A percentile compares a stretch with the other conserved stretches of the same genome.
These are phyloP conservation scores for Myzus persicae DNA, from an alignment of 1,140 invertebrate genomes.

Conservation along the genomic window DNA sequence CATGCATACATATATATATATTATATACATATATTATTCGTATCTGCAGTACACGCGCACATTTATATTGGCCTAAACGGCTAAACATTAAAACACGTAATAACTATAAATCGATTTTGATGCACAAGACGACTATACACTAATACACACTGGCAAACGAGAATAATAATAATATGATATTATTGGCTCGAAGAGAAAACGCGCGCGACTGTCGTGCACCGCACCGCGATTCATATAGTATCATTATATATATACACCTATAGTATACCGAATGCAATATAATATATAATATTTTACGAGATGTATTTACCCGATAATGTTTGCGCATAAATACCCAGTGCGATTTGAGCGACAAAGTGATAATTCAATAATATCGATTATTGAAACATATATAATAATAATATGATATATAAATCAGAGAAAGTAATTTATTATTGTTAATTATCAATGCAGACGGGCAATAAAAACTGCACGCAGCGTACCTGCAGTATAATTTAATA, in stretches of 20 bases:
- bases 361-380: constrained; percentile 30
- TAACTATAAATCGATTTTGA: constrained; percentile 53
- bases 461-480: neutral
- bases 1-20: neutral
- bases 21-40: neutral
- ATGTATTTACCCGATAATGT: constrained; percentile 25
- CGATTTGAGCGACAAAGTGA: constrained; percentile 12
- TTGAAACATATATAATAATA: neutral
- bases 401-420: constrained; percentile 14
- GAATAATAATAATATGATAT: neutral
- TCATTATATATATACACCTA: neutral
- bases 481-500: neutral
- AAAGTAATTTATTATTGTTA: constrained; percentile 31
- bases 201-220: neutral
- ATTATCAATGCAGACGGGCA: neutral
- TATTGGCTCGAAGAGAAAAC: constrained; percentile 44
- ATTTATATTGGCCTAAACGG: constrained; percentile 44
- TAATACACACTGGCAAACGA: neutral
- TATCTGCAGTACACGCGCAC: neutral
- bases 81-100: constrained; percentile 47
- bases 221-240: neutral
- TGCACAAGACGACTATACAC: constrained; percentile 27
- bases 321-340: neutral
- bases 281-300: constrained; percentile 35
- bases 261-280: constrained; percentile 19